Evolutionary conservation across 2,113 vertebrate species (phyloP), one percentile per base, ranked within the genome.

Genomic region (Hiodon tergisus): DNA sequence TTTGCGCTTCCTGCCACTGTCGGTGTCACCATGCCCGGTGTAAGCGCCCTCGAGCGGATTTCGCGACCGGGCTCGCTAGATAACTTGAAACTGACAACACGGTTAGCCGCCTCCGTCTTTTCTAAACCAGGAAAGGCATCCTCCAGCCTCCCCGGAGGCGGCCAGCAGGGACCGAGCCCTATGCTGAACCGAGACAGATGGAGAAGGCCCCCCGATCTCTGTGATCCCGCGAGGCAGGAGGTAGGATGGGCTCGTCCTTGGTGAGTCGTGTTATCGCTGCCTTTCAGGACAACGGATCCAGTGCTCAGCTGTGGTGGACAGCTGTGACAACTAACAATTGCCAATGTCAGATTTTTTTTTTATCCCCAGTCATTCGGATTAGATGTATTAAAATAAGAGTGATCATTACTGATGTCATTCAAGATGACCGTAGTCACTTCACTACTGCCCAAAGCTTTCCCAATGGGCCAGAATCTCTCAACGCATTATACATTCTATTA

Each of bases 371-470:
- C 52, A 67, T 9, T 73, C 14, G 47, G 61, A 53, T 66, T 53
- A 17, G 53, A 14, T 5, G 31, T 31, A 68, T n/a, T 51, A 16
- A 66, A 66, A 10, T 47, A 48, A 10, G 16, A 66, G 10, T 66
- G 11, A 53, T 31, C 65, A 8, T 57, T 14, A 54, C 51, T 59
- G 55, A 31, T 48, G 14, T 48, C 46, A 66, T 59, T 67, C 4
- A 74, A 17, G 8, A 9, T 10, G 11, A 63, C 73, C 16, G 54
- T 59, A 52, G 50, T 75, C 55, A 59, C 51, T 75, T 67, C 48
- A 66, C 10, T 11, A 66, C 63, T 11, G 63, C 63, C 63, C 9
- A 47, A 17, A 48, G 63, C 63, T 48, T 3, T 47, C 46, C 31
- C 63, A 47, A 47, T 17, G 63, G 11, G 63, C 63, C 63, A 3